Percentiles rank a stretch among this genome's conserved stretches.
Conservation (phyloP, 2,797 vertebrate genomes). For the Danio tinwini region DNA sequence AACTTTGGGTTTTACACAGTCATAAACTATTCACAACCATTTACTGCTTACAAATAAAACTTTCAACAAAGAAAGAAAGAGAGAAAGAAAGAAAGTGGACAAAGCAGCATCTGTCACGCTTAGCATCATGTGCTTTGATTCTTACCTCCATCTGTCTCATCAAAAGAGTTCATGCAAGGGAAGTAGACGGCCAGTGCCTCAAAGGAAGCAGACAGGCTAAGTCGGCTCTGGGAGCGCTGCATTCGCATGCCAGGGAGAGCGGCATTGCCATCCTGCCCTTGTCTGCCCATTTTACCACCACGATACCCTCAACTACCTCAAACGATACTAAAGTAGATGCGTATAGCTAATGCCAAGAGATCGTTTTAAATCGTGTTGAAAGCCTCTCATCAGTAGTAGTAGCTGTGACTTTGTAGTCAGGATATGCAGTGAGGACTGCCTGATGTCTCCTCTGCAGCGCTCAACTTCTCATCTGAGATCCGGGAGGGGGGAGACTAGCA, state of each 20-base stretch:
- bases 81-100: neutral
- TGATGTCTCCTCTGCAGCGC: conserved; percentile 41
- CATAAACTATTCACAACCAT: neutral
- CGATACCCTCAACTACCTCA: neutral
- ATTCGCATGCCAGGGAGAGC: conserved; percentile 71
- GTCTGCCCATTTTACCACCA: conserved; percentile 79
- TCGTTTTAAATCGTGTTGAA: neutral
- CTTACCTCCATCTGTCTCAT: conserved; percentile 69
- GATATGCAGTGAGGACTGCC: conserved; percentile 23
- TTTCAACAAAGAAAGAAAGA: neutral
- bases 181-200: conserved; percentile 84
- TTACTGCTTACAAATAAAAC: neutral
- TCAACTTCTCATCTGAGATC: conserved; percentile 26
- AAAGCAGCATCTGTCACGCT: neutral
- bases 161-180: conserved; percentile 83
- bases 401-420: neutral
- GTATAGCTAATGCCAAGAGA: neutral
- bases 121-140: neutral
- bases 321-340: neutral
- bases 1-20: neutral
- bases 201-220: conserved; percentile 85
- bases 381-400: neutral
- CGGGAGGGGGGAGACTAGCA: conserved; percentile 34
- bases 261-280: conserved; percentile 72
- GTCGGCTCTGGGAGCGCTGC: conserved; percentile 82